These are phyloP conservation scores for Lepidurus packardi DNA, from an alignment of 1,140 invertebrate genomes.

Conservation along the genomic window DNA sequence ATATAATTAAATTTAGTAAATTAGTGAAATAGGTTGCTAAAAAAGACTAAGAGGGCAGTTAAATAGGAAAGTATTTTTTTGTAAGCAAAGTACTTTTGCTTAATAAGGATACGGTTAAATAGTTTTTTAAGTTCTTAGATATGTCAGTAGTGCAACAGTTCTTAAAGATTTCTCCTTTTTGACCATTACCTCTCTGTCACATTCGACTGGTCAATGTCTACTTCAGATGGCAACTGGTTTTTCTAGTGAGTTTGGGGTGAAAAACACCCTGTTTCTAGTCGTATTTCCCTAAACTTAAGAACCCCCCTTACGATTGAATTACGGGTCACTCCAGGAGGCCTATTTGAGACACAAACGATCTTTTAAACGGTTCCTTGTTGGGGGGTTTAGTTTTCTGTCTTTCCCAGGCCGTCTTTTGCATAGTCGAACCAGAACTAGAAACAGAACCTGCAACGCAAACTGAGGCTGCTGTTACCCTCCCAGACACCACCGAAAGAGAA, in stretches of 20 bases:
- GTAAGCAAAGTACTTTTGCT: no score
- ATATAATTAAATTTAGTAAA: no score
- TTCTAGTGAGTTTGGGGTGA: not conserved
- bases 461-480: not conserved
- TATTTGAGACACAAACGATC: not conserved
- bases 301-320: no score
- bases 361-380: not conserved
- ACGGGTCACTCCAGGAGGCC: not conserved
- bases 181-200: not conserved
- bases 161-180: not conserved
- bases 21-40: no score
- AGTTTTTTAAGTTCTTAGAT: no score
- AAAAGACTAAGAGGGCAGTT: no score
- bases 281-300: no score
- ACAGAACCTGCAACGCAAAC: not conserved
- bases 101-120: no score
- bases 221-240: not conserved
- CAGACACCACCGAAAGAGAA: not conserved
- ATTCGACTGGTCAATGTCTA: slow-evolving; percentile 1
- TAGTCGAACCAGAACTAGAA: not conserved
- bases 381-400: slow-evolving; percentile 13
- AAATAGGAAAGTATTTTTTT: no score
- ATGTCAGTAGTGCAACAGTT: no score
- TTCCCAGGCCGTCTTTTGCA: slow-evolving; percentile 13
- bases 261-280: no score